Evolutionary conservation across 2,888 invertebrate genomes (phyloP), one percentile per base, ranked within the genome.

Genomic region (Ditula angustiorana): DNA sequence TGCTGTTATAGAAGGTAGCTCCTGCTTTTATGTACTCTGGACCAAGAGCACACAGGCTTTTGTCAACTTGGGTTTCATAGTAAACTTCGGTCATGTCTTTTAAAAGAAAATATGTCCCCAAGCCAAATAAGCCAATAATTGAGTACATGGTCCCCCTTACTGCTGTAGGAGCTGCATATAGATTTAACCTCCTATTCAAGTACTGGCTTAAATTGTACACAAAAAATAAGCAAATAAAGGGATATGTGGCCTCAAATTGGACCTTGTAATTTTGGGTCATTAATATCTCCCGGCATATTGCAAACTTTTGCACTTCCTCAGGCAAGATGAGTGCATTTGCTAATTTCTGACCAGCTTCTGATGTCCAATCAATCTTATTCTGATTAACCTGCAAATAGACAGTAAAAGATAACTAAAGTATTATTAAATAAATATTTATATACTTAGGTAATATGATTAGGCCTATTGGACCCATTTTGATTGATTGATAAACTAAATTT

Each of bases 241-340:
- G 93, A 73, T 93, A 93, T 1, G 91, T 58, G 0, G 94, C 92
- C 69, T 96, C 95, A 49, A 94, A 78, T 1, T 94, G 81, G 1
- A 95, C 83, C 78, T 95, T 94, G 65, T 94, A 84, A 37, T 94
- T 94, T 68, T 94, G 92, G 2, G 94, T 81, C 86, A 95, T 94
- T 63, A 95, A 81, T 57, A 98, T 94, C 83, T 97, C 95, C 72
- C 95, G 93, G 63, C 96, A 97, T 24, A 98, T 94, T 0, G 96
- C 97, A 91, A 96, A 98, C 67, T 96, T 92, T 81, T 97, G 95
- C 8, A 96, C 97, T 68, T 95, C 94, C 68, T 96, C 96, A 11
- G 96, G 95, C n/a, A 98, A 80, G 2, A 96, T 83, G 26, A 97
- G 78, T 0, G 97, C 94, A 11, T 96, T 87, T 55, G 95, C 85